These are phyloP conservation scores for Parnassius orleans DNA, from an alignment of 2,888 invertebrate species.

Conservation along the genomic window DNA sequence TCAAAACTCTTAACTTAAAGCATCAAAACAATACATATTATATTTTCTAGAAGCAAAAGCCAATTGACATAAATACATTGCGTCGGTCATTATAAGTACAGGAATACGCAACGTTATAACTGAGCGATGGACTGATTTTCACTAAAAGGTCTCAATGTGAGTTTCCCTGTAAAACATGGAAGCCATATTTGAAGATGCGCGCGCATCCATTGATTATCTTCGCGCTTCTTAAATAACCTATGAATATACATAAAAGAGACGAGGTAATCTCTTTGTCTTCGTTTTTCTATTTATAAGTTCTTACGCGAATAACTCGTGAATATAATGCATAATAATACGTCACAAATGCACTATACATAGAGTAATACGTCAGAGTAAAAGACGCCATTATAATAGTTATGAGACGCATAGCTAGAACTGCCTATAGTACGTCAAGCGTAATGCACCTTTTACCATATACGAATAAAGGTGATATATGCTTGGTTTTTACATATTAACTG, in stretches of 20 bases:
- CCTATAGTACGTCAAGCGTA: background rate
- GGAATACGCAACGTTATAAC: slow-evolving; percentile 6
- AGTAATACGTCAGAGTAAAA: slow-evolving; percentile 13
- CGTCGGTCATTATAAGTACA: background rate
- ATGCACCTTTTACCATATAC: background rate
- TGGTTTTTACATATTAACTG: background rate
- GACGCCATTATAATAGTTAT: background rate
- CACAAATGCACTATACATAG: slow-evolving; percentile 14
- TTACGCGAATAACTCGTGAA: background rate
- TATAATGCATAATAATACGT: slow-evolving; percentile 7
- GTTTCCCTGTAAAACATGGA: slow-evolving; percentile 35
- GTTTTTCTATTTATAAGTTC: slow-evolving; percentile 6
- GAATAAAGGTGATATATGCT: background rate
- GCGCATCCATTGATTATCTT: slow-evolving; percentile 72
- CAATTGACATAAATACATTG: slow-evolving; percentile 4
- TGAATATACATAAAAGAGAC: slow-evolving; percentile 63
- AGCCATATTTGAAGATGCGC: slow-evolving; percentile 63
- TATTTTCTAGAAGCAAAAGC: background rate
- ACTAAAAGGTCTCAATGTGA: slow-evolving; percentile 11
- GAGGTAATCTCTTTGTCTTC: slow-evolving; percentile 41
- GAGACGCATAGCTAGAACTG: background rate
- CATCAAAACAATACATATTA: background rate
- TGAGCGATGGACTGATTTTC: slow-evolving; percentile 8
- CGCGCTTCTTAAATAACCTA: slow-evolving; percentile 53
- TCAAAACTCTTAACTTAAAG: slow-evolving; percentile 1